Base-by-base conservation (phyloP, 2,113 vertebrate genomes). In the Acrocephalus kingi region DNA sequence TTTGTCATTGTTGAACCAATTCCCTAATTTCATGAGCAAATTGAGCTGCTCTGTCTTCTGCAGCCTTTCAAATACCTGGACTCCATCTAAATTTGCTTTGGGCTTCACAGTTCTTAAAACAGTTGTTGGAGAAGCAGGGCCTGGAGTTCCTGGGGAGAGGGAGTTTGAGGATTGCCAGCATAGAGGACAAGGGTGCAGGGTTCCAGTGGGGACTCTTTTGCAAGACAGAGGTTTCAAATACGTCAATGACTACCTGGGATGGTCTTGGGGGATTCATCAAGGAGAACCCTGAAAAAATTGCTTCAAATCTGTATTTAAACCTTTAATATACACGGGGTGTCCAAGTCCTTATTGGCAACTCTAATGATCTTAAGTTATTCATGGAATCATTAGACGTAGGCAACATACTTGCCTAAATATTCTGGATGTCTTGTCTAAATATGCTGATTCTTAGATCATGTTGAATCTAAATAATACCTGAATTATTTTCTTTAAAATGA, bases 141-240 rank as follows among this genome's bases (percentile, higher is more conserved):
- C 24, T 35, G 51, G 64, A 77, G 56, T 21, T 83, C 30, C 20
- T 0, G 1, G 17, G 19, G 12, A 63, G 21, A 1, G 0, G 52
- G 52, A 48, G 11, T 23, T 23, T 52, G 63, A 43, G 76, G 83
- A n/a, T 28, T 45, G 54, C 31, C 3, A 7, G 30, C 48, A 23
- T 0, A 12, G 39, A 51, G 68, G 54, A 64, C 39, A 31, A 33
- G 31, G 30, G 11, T 25, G 17, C 16, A 9, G 39, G 45, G 30
- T 22, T 62, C 54, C n/a, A 58, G 2, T 22, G 25, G 7, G 22
- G 30, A 5, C 22, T 35, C 10, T 37, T 76, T 24, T 64, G 28
- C 23, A 54, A 52, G 64, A 31, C 35, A 58, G 19, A 35, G 19
- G 10, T 88, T 80, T 90, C 33, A 41, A 16, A 31, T 31, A 8